These are phyloP conservation scores for Orestias chungarensis DNA, from an alignment of 2,797 vertebrate genomes.

Conservation along the genomic window DNA sequence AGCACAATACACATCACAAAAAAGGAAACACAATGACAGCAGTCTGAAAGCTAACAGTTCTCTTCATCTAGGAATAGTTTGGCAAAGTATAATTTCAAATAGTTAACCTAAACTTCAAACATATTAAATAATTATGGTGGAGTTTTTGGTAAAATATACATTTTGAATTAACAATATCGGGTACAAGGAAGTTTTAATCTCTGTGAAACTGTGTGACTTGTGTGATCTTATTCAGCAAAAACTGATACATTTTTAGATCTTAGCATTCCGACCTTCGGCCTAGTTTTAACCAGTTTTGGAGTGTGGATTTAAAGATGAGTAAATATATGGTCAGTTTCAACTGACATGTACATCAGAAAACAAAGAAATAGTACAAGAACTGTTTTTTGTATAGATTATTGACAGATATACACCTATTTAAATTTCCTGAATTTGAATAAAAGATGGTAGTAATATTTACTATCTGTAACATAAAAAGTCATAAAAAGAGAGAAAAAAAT, in stretches of 20 bases:
- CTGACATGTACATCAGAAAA: background rate
- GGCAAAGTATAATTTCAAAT: too few relatives aligned
- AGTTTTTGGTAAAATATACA: background rate
- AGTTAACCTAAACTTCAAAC: too few relatives aligned
- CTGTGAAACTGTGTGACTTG: background rate
- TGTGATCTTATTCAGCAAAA: background rate
- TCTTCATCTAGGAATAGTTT: background rate
- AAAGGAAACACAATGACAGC: too few relatives aligned
- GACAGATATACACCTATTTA: background rate
- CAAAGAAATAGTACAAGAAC: background rate
- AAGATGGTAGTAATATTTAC: background rate
- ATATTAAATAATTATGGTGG: background rate
- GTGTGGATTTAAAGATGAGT: too few relatives aligned
- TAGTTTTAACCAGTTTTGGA: background rate
- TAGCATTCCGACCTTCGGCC: background rate
- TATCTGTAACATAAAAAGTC: background rate
- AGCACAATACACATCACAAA: background rate
- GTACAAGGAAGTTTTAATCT: background rate
- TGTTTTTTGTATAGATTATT: background rate
- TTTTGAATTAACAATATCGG: background rate
- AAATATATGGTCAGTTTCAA: too few relatives aligned
- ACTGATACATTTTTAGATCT: background rate
- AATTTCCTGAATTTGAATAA: background rate
- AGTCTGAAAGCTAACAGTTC: background rate
- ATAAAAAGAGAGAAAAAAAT: constrained; percentile 6